phyloP scores from a whole-genome alignment of 2,888 invertebrate species.

The Cheilosia vulpina region DNA sequence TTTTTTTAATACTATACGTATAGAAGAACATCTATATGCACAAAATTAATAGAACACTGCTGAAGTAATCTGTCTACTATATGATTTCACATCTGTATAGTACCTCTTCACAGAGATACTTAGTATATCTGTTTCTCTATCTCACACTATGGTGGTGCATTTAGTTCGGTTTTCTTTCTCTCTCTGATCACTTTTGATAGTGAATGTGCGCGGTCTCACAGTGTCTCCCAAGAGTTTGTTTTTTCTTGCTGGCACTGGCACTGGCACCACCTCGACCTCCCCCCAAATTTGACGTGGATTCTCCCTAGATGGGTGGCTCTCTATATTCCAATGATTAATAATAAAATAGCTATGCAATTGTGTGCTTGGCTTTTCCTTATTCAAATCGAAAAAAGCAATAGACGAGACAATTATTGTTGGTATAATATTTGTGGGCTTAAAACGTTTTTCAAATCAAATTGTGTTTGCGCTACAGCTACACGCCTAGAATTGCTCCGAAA shows the following conservation, averaged over 20 bases:
- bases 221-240: constrained; percentile 33
- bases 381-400: neutral
- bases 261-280: neutral
- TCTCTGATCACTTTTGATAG: constrained; percentile 36
- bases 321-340: constrained; percentile 35
- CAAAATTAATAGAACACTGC: constrained; percentile 35
- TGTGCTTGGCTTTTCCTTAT: constrained; percentile 12
- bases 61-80: constrained; percentile 45
- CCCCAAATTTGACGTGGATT: neutral
- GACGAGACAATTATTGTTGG: constrained; percentile 13
- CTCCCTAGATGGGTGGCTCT: constrained; percentile 20
- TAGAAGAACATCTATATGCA: constrained; percentile 16
- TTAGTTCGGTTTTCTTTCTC: constrained; percentile 10
- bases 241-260: constrained; percentile 21
- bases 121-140: constrained; percentile 4
- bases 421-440: neutral
- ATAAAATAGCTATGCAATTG: constrained; percentile 13
- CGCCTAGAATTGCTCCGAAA: constrained; percentile 8
- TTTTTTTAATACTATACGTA: constrained; percentile 39
- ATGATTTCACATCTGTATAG: constrained; percentile 66
- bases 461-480: neutral
- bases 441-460: neutral
- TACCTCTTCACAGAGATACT: constrained; percentile 30
- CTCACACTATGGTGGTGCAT: neutral
- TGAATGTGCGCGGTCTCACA: constrained; percentile 51